Evolutionary conservation across 1,140 invertebrate genomes (phyloP).

Genomic region (Sycophaga agraensis): DNA sequence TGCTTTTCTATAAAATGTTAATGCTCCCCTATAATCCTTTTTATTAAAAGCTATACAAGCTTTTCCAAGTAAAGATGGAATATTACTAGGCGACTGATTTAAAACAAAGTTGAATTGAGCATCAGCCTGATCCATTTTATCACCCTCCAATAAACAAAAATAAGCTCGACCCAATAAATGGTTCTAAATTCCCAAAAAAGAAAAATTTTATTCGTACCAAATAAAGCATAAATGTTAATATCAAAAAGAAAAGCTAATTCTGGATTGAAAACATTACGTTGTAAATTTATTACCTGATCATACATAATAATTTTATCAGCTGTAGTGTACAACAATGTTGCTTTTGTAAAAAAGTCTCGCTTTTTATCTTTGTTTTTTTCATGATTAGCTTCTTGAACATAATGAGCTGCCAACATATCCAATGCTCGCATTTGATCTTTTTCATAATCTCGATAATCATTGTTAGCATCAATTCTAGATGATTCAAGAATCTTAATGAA

Average conservation of each 20-base stretch:
- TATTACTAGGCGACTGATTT: slow-evolving; percentile 93
- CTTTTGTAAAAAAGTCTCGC: slow-evolving; percentile 93
- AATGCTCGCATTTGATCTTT: slow-evolving; percentile 95
- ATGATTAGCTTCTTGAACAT: slow-evolving; percentile 93
- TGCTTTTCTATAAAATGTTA: slow-evolving; percentile 98
- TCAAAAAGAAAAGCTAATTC: too few species aligned
- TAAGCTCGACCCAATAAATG: slow-evolving; percentile 97
- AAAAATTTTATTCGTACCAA: too few species aligned
- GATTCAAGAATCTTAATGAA: slow-evolving; percentile 93
- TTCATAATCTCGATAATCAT: slow-evolving; percentile 89
- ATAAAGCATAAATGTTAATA: too few species aligned
- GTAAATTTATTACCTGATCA: slow-evolving; percentile 87
- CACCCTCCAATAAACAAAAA: slow-evolving; percentile 96
- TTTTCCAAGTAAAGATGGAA: slow-evolving; percentile 95
- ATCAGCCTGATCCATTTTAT: slow-evolving; percentile 99
- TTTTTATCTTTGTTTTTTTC: slow-evolving; percentile 97
- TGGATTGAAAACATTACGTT: too few species aligned
- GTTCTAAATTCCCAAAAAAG: too few species aligned
- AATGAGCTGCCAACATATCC: slow-evolving; percentile 96
- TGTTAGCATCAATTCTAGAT: slow-evolving; percentile 82
- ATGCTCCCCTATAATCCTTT: slow-evolving; percentile 89
- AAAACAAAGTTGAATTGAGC: slow-evolving; percentile 99
- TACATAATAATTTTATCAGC: slow-evolving; percentile 99
- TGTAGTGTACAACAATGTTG: slow-evolving; percentile 94
- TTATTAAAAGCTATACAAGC: slow-evolving; percentile 96